These are phyloP conservation scores for Lasioglossum oenotherae DNA, from an alignment of 2,888 invertebrate species.

Conservation along the genomic window DNA sequence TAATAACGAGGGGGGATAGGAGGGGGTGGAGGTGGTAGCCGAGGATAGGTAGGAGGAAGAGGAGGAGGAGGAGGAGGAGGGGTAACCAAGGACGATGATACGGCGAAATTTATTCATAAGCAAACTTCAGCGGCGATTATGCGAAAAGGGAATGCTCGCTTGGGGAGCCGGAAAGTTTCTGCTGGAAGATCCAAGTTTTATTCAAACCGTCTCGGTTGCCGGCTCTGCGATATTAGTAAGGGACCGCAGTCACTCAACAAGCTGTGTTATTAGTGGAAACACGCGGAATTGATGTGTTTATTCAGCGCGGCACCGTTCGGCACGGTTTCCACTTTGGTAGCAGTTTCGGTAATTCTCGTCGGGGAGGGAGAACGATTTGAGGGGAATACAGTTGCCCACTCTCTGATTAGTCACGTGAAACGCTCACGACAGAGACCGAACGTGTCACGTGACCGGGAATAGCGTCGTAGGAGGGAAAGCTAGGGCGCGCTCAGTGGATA, in stretches of 20 bases:
- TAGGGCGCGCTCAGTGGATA: too few species aligned
- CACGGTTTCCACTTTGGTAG: not conserved
- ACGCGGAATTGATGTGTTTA: slow-evolving; percentile 30
- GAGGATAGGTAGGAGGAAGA: not conserved
- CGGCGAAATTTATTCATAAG: slow-evolving; percentile 77
- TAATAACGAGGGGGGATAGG: slow-evolving; percentile 21
- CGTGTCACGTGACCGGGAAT: too few species aligned
- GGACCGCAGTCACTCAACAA: slow-evolving; percentile 18
- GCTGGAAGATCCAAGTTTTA: slow-evolving; percentile 50
- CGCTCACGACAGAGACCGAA: too few species aligned
- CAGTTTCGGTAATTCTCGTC: not conserved
- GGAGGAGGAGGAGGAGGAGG: slow-evolving; percentile 5
- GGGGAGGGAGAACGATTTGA: too few species aligned
- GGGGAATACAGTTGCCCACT: too few species aligned
- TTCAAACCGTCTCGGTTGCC: slow-evolving; percentile 35
- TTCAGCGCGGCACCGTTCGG: not conserved
- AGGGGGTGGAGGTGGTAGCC: slow-evolving; percentile 13
- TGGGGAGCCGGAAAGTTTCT: slow-evolving; percentile 48
- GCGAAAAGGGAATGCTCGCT: slow-evolving; percentile 50
- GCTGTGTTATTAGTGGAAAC: slow-evolving; percentile 28
- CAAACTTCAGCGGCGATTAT: slow-evolving; percentile 68
- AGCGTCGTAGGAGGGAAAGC: too few species aligned
- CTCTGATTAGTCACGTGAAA: too few species aligned
- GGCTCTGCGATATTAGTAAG: slow-evolving; percentile 12
- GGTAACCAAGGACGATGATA: slow-evolving; percentile 66